Base-by-base conservation (phyloP, 1,140 invertebrate species). In the Drosophila ficusphila region DNA sequence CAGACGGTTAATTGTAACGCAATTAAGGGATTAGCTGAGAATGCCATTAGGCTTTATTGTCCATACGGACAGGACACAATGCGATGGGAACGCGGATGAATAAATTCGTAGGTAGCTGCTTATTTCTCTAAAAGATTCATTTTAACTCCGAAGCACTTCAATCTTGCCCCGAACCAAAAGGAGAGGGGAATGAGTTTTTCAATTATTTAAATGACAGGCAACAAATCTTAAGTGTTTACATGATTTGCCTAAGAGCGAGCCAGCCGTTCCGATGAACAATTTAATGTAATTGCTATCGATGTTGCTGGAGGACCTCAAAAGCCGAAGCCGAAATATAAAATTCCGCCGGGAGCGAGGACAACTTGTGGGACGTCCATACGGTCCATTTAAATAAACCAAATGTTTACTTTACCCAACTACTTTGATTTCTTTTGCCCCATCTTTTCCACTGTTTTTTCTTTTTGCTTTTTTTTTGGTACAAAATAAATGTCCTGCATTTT, bases 171-270 rank as follows among this genome's bases (percentile, higher is more conserved):
- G 16, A 42, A 27, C 29, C 51, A n/a, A 19, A 53, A 23, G n/a
- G 16, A 11, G 7, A 46, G 23, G n/a, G 12, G 31, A 47, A 86
- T 86, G 69, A 69, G 62, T 67, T 88, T 67, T 81, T 77, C 81
- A 88, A 86, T 86, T 88, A 86, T 86, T 86, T 74, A 86, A 88
- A 86, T 86, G 82, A 62, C 76, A 67, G 67, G 46, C 82, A 42
- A 77, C 58, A 77, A 88, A 76, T 74, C 76, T 77, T 70, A 67
- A 81, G 82, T 85, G 81, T 72, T 85, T 73, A 42, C 57, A 76
- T 57, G 73, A 85, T 72, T 85, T 79, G 54, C 42, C 36, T 25
- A 36, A 52, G 60, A 56, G 51, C 25, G 16, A 42, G 44, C 16
- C 44, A n/a, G n/a, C 27, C 19, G 14, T 27, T 23, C 46, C 52